Conservation (phyloP, 2,888 invertebrate species). For the Calliopum simillimum region DNA sequence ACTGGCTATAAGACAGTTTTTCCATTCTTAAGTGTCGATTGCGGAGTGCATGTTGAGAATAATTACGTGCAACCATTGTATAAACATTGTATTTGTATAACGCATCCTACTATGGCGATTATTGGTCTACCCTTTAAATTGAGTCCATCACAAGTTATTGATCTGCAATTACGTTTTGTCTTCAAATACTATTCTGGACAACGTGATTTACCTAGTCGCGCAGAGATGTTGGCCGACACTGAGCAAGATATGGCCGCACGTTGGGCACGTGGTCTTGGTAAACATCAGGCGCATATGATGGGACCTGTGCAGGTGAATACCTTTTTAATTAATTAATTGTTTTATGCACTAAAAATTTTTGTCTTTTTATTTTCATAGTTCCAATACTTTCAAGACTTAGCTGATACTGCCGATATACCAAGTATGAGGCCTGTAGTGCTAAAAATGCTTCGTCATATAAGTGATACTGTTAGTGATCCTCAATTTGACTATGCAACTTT, state of each 20-base stretch:
- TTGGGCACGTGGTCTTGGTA: slow-evolving; percentile 69
- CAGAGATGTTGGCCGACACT: slow-evolving; percentile 74
- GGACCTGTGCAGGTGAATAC: slow-evolving; percentile 54
- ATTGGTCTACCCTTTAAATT: slow-evolving; percentile 84
- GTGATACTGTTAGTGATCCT: slow-evolving; percentile 68
- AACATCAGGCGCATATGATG: slow-evolving; percentile 78
- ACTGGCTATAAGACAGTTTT: slow-evolving; percentile 83
- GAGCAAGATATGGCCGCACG: slow-evolving; percentile 73
- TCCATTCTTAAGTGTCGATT: slow-evolving; percentile 78
- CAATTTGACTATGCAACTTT: slow-evolving; percentile 72
- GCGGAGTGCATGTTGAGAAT: slow-evolving; percentile 77
- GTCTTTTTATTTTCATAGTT: slow-evolving; percentile 67
- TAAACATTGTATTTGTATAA: slow-evolving; percentile 85
- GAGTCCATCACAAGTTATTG: slow-evolving; percentile 85
- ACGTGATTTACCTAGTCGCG: slow-evolving; percentile 72
- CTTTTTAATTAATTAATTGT: too few species aligned
- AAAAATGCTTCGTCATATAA: slow-evolving; percentile 74
- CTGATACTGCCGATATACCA: slow-evolving; percentile 73
- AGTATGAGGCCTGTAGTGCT: slow-evolving; percentile 76
- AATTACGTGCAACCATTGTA: slow-evolving; percentile 85
- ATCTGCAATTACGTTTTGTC: slow-evolving; percentile 78
- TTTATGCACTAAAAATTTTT: too few species aligned
- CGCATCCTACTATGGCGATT: slow-evolving; percentile 82
- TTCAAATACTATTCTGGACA: slow-evolving; percentile 74
- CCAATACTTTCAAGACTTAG: slow-evolving; percentile 76